Evolutionary conservation across 2,113 vertebrate species (phyloP).

Genomic region (Chroicocephalus ridibundus): DNA sequence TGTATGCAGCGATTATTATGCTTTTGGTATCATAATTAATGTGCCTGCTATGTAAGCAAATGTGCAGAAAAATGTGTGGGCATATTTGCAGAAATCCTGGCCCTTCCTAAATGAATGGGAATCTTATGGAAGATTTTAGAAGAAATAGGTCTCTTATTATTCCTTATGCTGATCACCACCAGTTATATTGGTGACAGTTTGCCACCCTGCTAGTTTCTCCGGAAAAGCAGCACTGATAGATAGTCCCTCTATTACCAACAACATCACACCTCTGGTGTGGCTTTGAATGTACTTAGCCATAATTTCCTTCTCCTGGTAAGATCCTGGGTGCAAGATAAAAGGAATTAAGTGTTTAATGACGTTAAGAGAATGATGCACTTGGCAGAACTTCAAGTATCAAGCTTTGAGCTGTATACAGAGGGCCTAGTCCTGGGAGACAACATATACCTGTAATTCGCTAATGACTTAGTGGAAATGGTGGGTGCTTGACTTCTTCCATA

Average conservation of each 20-base stretch:
- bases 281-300: not conserved
- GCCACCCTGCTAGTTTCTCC: not conserved
- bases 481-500: not conserved
- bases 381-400: not conserved
- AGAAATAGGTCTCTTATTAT: not conserved
- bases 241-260: not conserved
- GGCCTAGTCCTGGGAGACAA: not conserved
- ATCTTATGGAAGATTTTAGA: not conserved
- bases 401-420: not conserved
- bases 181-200: not conserved
- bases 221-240: not conserved
- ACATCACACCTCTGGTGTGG: not conserved
- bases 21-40: not conserved
- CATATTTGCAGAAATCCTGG: not conserved
- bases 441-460: not conserved
- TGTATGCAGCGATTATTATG: not conserved
- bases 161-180: not conserved
- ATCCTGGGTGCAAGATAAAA: not conserved
- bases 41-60: not conserved
- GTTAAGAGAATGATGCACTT: not conserved
- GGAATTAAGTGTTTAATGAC: not conserved
- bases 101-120: not conserved
- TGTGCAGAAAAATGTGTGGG: not conserved
- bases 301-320: not conserved
- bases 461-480: not conserved